Conservation (phyloP, 2,888 invertebrate species). For the Melanostoma scalare region DNA sequence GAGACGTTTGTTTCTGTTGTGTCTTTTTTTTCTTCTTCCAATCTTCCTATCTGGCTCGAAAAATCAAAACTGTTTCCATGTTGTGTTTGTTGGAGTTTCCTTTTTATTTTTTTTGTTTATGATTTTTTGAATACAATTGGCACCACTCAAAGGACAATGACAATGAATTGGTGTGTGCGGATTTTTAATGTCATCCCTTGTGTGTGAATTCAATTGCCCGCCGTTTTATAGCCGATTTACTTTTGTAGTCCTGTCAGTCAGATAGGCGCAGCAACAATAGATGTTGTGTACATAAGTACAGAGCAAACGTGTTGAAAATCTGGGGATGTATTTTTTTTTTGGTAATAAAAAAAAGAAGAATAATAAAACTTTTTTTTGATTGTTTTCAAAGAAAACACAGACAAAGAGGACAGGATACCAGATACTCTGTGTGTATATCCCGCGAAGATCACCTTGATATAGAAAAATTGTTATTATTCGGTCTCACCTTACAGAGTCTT, state of each 20-base stretch:
- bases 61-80: constrained; percentile 43
- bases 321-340: constrained; percentile 31
- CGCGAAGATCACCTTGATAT: constrained; percentile 48
- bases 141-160: constrained; percentile 64
- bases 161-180: constrained; percentile 55
- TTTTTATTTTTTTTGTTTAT: constrained; percentile 13
- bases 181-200: constrained; percentile 65
- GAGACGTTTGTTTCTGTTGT: constrained; percentile 44
- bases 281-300: constrained; percentile 47
- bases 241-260: constrained; percentile 66
- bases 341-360: constrained; percentile 65
- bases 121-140: constrained; percentile 55
- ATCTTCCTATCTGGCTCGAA: constrained; percentile 12
- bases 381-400: constrained; percentile 34
- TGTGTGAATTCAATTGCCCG: constrained; percentile 68
- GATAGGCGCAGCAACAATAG: constrained; percentile 61
- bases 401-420: constrained; percentile 6
- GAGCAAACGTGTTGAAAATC: constrained; percentile 43
- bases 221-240: constrained; percentile 72
- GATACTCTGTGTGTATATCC: constrained; percentile 32
- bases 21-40: constrained; percentile 7
- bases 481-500: constrained; percentile 11
- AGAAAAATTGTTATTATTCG: constrained; percentile 16
- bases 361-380: constrained; percentile 61
- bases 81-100: neutral